Evolutionary conservation across 2,113 vertebrate genomes (phyloP), one percentile per base, ranked within the genome.

Genomic region (Nansenia antarctica): DNA sequence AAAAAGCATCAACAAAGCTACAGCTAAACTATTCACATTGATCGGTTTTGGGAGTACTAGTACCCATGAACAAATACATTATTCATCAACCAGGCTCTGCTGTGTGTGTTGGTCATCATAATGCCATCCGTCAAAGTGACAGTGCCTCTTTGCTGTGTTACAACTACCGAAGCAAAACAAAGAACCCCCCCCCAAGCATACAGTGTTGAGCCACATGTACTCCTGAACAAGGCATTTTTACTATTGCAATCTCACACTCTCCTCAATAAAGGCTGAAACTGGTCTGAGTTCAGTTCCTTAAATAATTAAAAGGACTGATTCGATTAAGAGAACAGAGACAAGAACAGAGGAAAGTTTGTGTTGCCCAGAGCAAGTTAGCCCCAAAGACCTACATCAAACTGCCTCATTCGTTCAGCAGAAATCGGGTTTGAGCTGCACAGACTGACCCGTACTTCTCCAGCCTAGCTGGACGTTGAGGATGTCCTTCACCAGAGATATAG

Each of bases 221-320:
- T 12, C 1, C 54, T 45, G 70, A 67, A 39, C 22, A 27, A 61
- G 65, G 24, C 15, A 2, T 62, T 62, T 57, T 54, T 6, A 15
- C 57, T 60, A 42, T 9, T 22, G 32, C 54, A 67, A 62, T 81
- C 72, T 62, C 12, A 49, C 71, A 29, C 68, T 31, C 30, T 65
- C 73, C 62, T 68, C 77, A 72, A 80, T 54, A 88, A 89, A 85
- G 81, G 79, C 81, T 80, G 72, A 77, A 64, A 82, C 70, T 69
- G 69, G 65, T 52, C 55, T 1, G 29, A 76, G 73, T 78, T 61
- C 37, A 74, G 78, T 82, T 83, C 79, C 86, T 81, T 73, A 82
- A 86, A 88, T 79, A 86, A 88, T 83, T 72, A 83, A 81, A 80
- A 82, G 83, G 73, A 55, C 63, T 15, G 80, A 85, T 83, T 76